These are phyloP conservation scores for Colletes latitarsis DNA, from an alignment of 1,140 invertebrate genomes.

Conservation along the genomic window DNA sequence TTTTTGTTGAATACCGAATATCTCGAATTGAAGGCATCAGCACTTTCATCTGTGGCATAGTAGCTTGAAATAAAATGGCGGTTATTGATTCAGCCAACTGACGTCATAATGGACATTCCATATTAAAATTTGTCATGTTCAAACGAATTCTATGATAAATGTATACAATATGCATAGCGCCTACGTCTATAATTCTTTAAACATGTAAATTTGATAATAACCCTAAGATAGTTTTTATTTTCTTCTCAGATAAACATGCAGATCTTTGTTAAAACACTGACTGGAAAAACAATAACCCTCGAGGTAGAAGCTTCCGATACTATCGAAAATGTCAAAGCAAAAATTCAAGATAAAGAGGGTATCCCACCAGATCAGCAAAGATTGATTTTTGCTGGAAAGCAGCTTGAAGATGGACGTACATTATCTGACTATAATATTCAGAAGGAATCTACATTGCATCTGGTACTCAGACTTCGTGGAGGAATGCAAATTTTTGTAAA, in stretches of 20 bases:
- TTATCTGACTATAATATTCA: too few species aligned
- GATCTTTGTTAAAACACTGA: conserved; percentile 85
- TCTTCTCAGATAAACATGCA: conserved; percentile 55
- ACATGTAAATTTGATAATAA: background rate
- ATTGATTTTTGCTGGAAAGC: too few species aligned
- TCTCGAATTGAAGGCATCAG: background rate
- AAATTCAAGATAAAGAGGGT: conserved; percentile 40
- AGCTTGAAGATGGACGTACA: too few species aligned
- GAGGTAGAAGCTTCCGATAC: conserved; percentile 85
- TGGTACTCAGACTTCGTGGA: too few species aligned
- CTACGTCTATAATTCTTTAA: too few species aligned
- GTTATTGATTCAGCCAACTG: conserved; percentile 23
- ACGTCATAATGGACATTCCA: background rate
- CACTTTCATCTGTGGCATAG: conserved; percentile 2
- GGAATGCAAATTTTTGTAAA: too few species aligned
- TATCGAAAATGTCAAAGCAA: conserved; percentile 80
- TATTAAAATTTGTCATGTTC: background rate
- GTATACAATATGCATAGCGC: too few species aligned
- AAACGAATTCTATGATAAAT: too few species aligned
- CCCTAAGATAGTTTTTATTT: background rate
- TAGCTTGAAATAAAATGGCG: conserved; percentile 46
- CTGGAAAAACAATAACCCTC: conserved; percentile 80
- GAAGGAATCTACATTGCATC: too few species aligned
- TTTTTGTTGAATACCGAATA: background rate
- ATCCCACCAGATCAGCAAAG: too few species aligned